These are phyloP conservation scores for Urechis unicinctus DNA, from an alignment of 2,888 invertebrate species.

Conservation along the genomic window DNA sequence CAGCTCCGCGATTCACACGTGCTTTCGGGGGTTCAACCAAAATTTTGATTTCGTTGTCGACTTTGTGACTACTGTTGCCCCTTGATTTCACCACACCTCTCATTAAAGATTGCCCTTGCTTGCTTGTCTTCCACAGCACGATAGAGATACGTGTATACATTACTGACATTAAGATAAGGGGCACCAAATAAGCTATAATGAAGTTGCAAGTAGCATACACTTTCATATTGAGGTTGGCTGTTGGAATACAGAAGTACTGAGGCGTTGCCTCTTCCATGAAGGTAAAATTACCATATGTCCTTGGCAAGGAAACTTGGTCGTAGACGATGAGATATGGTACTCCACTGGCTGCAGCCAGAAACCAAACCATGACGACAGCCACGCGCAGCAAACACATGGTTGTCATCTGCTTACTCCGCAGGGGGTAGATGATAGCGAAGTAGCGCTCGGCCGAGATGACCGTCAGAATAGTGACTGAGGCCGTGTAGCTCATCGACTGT, in stretches of 20 bases:
- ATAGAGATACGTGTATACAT: constrained; percentile 79
- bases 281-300: neutral
- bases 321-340: constrained; percentile 79
- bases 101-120: constrained; percentile 1
- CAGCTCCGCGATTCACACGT: neutral
- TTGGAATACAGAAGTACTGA: neutral
- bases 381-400: constrained; percentile 67
- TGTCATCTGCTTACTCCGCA: constrained; percentile 77
- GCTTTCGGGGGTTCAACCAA: too few species aligned
- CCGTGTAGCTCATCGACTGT: constrained; percentile 80
- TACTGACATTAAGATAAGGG: constrained; percentile 69
- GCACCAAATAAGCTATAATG: constrained; percentile 52
- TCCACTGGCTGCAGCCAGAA: constrained; percentile 74
- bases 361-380: constrained; percentile 74
- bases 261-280: neutral
- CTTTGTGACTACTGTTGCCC: neutral
- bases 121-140: constrained; percentile 65
- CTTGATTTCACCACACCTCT: neutral
- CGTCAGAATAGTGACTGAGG: constrained; percentile 81
- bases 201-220: constrained; percentile 13
- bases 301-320: constrained; percentile 2
- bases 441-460: constrained; percentile 54
- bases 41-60: neutral
- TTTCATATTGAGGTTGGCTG: constrained; percentile 10
- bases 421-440: constrained; percentile 59